Conservation (phyloP, 2,797 vertebrate species). For the Fratercula arctica region DNA sequence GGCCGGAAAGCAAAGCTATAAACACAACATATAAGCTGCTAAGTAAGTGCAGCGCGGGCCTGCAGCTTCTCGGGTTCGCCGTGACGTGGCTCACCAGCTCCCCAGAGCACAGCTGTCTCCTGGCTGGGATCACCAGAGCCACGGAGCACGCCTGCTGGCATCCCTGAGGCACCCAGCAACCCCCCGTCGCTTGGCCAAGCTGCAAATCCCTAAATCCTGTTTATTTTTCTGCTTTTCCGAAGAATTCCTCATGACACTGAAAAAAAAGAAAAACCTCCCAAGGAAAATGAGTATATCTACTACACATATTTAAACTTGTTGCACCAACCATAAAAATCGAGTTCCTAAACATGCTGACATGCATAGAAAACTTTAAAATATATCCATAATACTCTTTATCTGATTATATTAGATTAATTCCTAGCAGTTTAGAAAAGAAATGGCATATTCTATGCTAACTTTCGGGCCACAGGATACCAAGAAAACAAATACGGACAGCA, state of each 20-base stretch:
- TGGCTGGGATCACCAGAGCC: background rate
- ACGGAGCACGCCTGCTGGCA: fast-evolving
- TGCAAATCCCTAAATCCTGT: background rate
- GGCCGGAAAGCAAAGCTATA: background rate
- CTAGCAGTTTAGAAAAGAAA: background rate
- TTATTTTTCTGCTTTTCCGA: background rate
- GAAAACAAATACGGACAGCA: background rate
- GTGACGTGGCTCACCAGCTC: background rate
- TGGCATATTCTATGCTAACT: background rate
- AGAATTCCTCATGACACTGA: background rate
- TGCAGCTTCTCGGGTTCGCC: background rate
- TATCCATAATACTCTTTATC: background rate
- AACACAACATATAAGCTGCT: background rate
- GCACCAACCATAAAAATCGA: background rate
- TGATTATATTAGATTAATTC: background rate
- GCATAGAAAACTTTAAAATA: background rate
- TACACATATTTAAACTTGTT: background rate
- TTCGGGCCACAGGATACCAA: background rate
- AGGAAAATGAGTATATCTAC: background rate
- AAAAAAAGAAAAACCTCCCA: background rate
- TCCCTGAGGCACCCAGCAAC: background rate
- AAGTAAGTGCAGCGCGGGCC: background rate
- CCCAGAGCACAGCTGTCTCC: background rate
- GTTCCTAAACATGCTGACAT: background rate
- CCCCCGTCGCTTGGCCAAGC: background rate